Evolutionary conservation across 2,888 invertebrate genomes (phyloP).

Genomic region (Tenthredo notha): DNA sequence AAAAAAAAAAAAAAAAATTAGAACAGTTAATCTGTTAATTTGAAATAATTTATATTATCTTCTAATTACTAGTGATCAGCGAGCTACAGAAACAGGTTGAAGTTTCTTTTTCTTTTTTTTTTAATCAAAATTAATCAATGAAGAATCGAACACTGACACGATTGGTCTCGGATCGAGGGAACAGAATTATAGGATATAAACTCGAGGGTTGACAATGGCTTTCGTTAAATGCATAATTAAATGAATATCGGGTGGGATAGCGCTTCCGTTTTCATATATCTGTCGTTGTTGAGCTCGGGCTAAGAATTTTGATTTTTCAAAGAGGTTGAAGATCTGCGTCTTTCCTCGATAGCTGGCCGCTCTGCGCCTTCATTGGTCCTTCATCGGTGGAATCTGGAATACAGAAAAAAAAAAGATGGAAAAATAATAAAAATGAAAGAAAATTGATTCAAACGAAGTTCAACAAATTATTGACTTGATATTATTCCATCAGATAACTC

Average conservation of each 20-base stretch:
- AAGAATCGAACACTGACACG: not conserved
- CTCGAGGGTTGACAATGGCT: constrained; percentile 40
- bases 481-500: constrained; percentile 22
- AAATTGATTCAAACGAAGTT: not conserved
- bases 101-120: not conserved
- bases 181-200: constrained; percentile 17
- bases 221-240: constrained; percentile 35
- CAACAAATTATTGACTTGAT: not conserved
- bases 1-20: not conserved
- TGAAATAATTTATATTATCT: not conserved
- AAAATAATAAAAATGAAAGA: not conserved
- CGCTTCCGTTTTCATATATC: constrained; percentile 45
- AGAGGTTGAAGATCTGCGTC: constrained; percentile 65
- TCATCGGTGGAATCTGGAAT: constrained; percentile 72
- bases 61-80: not conserved
- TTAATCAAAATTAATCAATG: not conserved
- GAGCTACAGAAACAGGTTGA: not conserved
- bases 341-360: constrained; percentile 59
- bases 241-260: constrained; percentile 42
- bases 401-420: constrained; percentile 7
- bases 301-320: constrained; percentile 62
- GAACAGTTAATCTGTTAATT: not conserved
- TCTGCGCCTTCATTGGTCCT: constrained; percentile 70
- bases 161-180: constrained; percentile 10
- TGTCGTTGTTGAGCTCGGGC: constrained; percentile 60